phyloP scores from a whole-genome alignment of 2,113 vertebrate genomes.

The Coregonus clupeaformis region DNA sequence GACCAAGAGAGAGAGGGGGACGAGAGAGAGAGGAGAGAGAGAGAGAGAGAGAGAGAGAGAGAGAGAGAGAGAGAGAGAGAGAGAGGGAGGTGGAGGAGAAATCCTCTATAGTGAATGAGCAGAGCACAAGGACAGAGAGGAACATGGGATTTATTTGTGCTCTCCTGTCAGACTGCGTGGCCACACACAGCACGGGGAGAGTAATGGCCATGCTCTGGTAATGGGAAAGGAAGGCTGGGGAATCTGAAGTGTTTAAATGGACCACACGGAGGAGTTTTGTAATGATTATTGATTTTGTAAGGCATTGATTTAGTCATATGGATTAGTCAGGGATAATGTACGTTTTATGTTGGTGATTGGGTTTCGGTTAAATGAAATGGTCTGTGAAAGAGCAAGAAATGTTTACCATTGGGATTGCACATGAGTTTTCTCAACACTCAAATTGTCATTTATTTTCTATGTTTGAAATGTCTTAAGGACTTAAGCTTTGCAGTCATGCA shows the following conservation, averaged over 20 bases:
- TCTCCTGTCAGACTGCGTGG: constrained; percentile 52
- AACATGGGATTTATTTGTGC: constrained; percentile 56
- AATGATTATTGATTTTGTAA: constrained; percentile 53
- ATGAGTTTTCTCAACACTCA: constrained; percentile 19
- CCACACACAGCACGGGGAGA: constrained; percentile 53
- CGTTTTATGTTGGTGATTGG: constrained; percentile 29
- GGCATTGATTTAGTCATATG: constrained; percentile 32
- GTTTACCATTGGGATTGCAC: constrained; percentile 23
- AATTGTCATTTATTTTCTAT: not conserved
- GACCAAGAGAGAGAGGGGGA: constrained; percentile 33
- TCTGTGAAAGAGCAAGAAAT: constrained; percentile 36
- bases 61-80: constrained; percentile 41
- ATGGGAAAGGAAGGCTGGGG: constrained; percentile 29
- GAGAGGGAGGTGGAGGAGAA: constrained; percentile 61
- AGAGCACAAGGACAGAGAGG: constrained; percentile 51
- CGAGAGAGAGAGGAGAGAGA: too few species aligned
- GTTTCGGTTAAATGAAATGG: not conserved
- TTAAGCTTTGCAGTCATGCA: not conserved
- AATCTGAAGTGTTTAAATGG: constrained; percentile 46
- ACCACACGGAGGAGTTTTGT: constrained; percentile 54
- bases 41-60: constrained; percentile 7
- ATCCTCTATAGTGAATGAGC: constrained; percentile 46
- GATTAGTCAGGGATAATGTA: constrained; percentile 41
- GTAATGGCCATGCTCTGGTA: constrained; percentile 35
- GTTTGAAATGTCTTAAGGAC: not conserved